A percentile compares a stretch with the other conserved stretches of the same genome.
Evolutionary conservation across 1,140 invertebrate genomes (phyloP).

Genomic region (Lepidurus apus): DNA sequence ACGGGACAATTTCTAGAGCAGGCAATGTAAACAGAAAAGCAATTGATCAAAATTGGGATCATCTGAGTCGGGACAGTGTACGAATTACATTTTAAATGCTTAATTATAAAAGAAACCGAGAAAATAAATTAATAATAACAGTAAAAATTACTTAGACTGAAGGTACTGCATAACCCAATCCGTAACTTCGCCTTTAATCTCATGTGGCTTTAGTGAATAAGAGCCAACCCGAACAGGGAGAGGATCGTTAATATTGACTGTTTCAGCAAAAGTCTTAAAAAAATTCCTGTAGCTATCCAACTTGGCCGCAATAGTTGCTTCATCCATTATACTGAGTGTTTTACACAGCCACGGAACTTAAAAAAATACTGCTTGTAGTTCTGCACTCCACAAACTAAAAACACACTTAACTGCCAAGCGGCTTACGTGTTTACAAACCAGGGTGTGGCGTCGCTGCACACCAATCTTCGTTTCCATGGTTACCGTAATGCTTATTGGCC

Average conservation of each 20-base stretch:
- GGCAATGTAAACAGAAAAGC: neutral
- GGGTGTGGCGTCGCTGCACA: neutral
- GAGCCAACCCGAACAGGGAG: slow-evolving; percentile 63
- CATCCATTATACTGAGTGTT: slow-evolving; percentile 4
- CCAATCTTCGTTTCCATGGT: neutral
- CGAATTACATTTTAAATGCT: slow-evolving; percentile 22
- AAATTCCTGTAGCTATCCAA: slow-evolving; percentile 54
- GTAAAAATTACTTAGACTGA: slow-evolving; percentile 61
- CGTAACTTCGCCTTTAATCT: slow-evolving; percentile 67
- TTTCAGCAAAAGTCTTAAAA: slow-evolving; percentile 61
- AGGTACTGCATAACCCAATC: slow-evolving; percentile 71
- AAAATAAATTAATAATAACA: neutral
- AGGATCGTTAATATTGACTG: slow-evolving; percentile 62
- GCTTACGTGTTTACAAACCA: slow-evolving; percentile 17
- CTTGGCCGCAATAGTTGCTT: slow-evolving; percentile 13
- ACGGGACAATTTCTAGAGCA: slow-evolving; percentile 58
- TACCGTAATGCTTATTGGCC: neutral
- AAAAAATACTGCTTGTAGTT: slow-evolving; percentile 9
- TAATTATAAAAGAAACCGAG: neutral
- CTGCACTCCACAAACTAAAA: slow-evolving; percentile 17
- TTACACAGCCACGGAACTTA: neutral
- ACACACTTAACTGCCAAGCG: neutral
- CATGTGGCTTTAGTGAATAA: slow-evolving; percentile 59
- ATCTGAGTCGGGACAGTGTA: slow-evolving; percentile 16
- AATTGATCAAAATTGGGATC: slow-evolving; percentile 36